Conservation (phyloP, 1,140 invertebrate genomes). For the Brachionus koreanus region DNA sequence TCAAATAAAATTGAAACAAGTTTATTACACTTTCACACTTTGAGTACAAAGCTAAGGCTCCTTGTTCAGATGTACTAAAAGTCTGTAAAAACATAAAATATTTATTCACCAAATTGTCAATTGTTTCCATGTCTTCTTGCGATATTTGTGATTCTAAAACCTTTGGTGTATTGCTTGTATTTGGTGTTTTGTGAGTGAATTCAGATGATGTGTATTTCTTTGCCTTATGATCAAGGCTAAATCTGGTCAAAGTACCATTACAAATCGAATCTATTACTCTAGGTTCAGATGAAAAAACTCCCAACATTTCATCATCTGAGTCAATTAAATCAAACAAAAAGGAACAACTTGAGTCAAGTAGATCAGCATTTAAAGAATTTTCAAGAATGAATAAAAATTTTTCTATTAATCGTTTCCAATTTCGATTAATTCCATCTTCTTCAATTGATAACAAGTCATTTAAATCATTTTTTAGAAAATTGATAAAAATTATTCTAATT, state of each 20-base stretch:
- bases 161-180: background rate
- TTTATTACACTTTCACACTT: background rate
- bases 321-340: conserved; percentile 39
- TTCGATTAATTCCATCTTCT: background rate
- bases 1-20: conserved; percentile 13
- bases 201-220: background rate
- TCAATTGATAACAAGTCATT: background rate
- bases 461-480: conserved; percentile 25
- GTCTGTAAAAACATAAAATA: background rate
- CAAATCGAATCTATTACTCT: background rate
- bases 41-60: background rate
- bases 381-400: conserved; percentile 33
- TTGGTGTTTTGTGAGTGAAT: background rate
- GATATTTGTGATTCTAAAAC: background rate
- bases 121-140: background rate
- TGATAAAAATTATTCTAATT: background rate
- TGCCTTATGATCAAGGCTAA: background rate
- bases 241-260: background rate
- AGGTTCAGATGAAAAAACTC: background rate
- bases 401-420: conserved; percentile 19
- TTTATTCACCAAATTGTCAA: background rate
- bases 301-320: background rate
- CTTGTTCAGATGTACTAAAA: conserved; percentile 15
- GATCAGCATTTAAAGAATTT: conserved; percentile 25
- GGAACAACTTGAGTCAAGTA: background rate